Conservation (phyloP, 2,888 invertebrate genomes). For the Netelia inedita region DNA sequence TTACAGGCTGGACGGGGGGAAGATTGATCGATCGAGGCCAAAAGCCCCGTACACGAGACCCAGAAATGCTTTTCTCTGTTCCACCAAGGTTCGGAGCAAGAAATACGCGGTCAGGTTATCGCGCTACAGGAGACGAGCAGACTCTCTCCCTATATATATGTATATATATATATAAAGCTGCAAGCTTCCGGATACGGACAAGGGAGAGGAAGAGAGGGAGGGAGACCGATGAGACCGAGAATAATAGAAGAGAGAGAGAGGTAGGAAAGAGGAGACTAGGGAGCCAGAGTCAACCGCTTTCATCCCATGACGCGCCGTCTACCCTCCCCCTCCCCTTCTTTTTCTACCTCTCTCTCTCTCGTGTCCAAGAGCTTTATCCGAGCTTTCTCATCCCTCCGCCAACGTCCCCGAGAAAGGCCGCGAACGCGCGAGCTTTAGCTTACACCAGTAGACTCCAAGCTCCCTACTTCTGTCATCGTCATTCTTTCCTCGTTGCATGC, state of each 20-base stretch:
- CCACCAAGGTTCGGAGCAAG: not conserved
- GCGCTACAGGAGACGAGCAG: slow-evolving; percentile 7
- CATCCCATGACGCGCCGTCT: slow-evolving; percentile 34
- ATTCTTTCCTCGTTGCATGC: slow-evolving; percentile 28
- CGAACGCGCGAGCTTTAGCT: slow-evolving; percentile 32
- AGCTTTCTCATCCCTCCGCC: slow-evolving; percentile 1
- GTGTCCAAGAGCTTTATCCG: slow-evolving; percentile 6
- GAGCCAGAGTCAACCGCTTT: slow-evolving; percentile 50
- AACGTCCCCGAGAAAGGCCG: slow-evolving; percentile 11
- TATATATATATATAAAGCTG: slow-evolving; percentile 15
- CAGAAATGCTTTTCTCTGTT: not conserved
- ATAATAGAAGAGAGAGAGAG: slow-evolving; percentile 23
- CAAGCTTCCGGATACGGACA: slow-evolving; percentile 23
- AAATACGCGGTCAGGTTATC: slow-evolving; percentile 14
- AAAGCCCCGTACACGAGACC: not conserved
- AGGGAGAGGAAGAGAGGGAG: not conserved
- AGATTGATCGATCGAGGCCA: slow-evolving; percentile 27
- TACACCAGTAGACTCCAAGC: not conserved
- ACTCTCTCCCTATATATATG: slow-evolving; percentile 1
- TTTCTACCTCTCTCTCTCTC: not conserved
- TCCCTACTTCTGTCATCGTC: slow-evolving; percentile 13
- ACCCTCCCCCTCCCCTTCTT: not conserved
- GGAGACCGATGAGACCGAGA: not conserved
- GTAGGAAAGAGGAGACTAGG: not conserved
- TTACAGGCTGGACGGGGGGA: not conserved